These are phyloP conservation scores for Aspidoscelis tigris DNA, from an alignment of 2,113 vertebrate genomes.

Conservation along the genomic window DNA sequence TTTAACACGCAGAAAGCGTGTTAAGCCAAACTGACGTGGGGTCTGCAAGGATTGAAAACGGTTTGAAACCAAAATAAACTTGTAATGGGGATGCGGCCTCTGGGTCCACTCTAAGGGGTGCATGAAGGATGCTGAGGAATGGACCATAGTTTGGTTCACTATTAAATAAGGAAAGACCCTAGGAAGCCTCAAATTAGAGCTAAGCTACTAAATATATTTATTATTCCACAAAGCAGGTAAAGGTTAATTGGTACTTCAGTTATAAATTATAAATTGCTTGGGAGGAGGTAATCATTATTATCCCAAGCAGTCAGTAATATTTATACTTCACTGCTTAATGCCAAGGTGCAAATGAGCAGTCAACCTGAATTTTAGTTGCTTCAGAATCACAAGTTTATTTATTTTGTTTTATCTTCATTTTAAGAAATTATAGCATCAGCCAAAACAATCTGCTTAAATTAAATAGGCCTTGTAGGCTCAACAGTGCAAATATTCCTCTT, in stretches of 20 bases:
- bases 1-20: no score
- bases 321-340: not conserved
- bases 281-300: not conserved
- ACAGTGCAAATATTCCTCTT: rapidly evolving
- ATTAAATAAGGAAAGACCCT: not conserved
- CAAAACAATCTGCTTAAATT: constrained; percentile 30
- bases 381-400: constrained; percentile 10
- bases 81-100: no score
- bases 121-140: no score
- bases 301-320: not conserved
- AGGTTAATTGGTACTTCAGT: constrained; percentile 19
- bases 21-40: no score
- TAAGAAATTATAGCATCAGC: constrained; percentile 13
- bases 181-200: not conserved
- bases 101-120: no score
- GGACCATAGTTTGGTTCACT: no score
- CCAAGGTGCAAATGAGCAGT: not conserved
- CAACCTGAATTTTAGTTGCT: constrained; percentile 16
- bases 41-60: no score
- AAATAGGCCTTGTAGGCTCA: constrained; percentile 11
- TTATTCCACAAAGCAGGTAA: not conserved
- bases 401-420: not conserved
- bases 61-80: no score
- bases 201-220: not conserved
- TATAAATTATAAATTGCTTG: constrained; percentile 7